phyloP scores from a whole-genome alignment of 2,113 vertebrate species.

The Sitta europaea region DNA sequence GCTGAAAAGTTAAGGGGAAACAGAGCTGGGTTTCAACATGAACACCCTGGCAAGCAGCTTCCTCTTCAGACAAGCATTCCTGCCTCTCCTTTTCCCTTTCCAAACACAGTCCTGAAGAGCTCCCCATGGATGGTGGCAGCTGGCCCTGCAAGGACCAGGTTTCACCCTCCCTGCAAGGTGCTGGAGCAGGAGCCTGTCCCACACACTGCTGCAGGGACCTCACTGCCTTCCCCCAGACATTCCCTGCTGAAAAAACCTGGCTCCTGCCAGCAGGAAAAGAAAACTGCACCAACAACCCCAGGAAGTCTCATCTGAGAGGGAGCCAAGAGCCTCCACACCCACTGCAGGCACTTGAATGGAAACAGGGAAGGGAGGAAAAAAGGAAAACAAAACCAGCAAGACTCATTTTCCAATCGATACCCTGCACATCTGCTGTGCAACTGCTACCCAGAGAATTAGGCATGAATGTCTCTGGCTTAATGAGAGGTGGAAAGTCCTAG shows the following conservation, averaged over 20 bases:
- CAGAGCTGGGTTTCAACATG: neutral
- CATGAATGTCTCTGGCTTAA: neutral
- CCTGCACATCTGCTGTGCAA: neutral
- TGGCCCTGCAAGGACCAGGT: neutral
- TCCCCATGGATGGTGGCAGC: accelerated
- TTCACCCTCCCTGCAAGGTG: neutral
- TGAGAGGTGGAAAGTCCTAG: slow-evolving; percentile 36
- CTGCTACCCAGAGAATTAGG: slow-evolving; percentile 17
- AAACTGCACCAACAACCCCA: neutral
- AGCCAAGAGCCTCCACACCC: neutral
- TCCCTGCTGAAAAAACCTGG: neutral
- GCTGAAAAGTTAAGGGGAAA: neutral
- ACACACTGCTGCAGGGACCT: neutral
- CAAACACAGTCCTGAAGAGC: neutral
- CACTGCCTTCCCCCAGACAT: neutral
- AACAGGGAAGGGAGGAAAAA: neutral
- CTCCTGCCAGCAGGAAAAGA: neutral
- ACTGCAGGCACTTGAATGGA: neutral
- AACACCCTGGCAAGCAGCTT: neutral
- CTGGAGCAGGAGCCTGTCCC: neutral
- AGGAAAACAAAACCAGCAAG: neutral
- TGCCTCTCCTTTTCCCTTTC: neutral
- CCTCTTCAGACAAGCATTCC: neutral
- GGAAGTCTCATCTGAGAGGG: neutral
- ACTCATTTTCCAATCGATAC: neutral